phyloP scores from a whole-genome alignment of 2,888 invertebrate species.

The Pedicia rivosa region DNA sequence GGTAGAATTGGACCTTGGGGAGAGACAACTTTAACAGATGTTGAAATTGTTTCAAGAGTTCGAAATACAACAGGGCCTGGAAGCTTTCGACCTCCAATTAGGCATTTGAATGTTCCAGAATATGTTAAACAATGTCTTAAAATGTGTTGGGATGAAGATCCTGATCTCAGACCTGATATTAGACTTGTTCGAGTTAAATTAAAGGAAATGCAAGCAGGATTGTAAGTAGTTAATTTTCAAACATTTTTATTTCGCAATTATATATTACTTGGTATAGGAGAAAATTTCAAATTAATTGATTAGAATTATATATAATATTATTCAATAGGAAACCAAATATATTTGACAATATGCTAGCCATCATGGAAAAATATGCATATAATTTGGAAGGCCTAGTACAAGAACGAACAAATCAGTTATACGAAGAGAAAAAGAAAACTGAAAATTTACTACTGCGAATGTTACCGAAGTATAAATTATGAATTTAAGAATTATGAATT shows the following conservation, averaged over 20 bases:
- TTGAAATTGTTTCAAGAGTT: constrained; percentile 43
- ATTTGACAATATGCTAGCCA: constrained; percentile 77
- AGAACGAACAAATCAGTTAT: constrained; percentile 62
- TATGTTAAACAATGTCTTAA: constrained; percentile 58
- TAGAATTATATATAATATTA: constrained; percentile 1
- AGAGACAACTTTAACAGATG: constrained; percentile 39
- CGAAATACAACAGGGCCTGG: constrained; percentile 33
- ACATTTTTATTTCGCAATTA: background rate
- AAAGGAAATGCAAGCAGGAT: constrained; percentile 64
- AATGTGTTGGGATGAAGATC: constrained; percentile 68
- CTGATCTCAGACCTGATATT: constrained; percentile 56
- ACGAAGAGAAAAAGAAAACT: constrained; percentile 72
- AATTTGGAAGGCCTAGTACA: constrained; percentile 72
- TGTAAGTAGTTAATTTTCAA: constrained; percentile 29
- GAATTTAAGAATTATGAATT: background rate
- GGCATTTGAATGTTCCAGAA: constrained; percentile 48
- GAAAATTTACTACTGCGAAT: constrained; percentile 70
- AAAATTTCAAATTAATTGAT: background rate
- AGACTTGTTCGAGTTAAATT: constrained; percentile 55
- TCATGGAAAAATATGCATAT: constrained; percentile 84
- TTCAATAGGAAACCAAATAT: constrained; percentile 58
- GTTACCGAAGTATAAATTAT: constrained; percentile 55
- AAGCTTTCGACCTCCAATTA: constrained; percentile 48
- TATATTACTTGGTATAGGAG: too few species aligned
- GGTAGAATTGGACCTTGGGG: constrained; percentile 72